These are phyloP conservation scores for Cephonodes hylas DNA, from an alignment of 2,888 invertebrate genomes.

Conservation along the genomic window DNA sequence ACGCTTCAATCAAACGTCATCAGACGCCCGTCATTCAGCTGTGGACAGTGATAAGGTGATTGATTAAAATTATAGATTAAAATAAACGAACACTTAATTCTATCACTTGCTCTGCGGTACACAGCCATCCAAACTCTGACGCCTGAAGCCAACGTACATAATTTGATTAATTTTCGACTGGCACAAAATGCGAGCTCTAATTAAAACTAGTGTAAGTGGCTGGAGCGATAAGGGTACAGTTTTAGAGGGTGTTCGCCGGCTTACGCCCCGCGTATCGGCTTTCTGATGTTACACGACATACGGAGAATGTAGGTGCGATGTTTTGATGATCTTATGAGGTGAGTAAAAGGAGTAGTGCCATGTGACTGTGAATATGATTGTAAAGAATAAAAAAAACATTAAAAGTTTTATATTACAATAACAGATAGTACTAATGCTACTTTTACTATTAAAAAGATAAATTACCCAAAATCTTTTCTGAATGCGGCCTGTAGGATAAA, in stretches of 20 bases:
- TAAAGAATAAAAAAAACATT: no score
- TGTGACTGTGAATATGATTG: no score
- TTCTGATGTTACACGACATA: constrained; percentile 24
- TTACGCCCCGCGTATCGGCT: constrained; percentile 45
- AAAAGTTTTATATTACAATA: no score
- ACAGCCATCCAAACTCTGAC: constrained; percentile 44
- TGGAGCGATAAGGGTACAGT: constrained; percentile 71
- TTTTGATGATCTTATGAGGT: not conserved
- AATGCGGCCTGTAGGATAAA: no score
- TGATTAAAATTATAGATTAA: not conserved
- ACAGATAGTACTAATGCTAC: no score
- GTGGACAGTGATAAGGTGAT: no score
- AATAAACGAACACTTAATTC: not conserved
- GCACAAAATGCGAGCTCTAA: constrained; percentile 73
- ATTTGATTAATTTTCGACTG: constrained; percentile 79
- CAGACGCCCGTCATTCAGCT: no score
- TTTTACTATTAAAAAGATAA: no score
- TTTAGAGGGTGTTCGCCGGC: constrained; percentile 42
- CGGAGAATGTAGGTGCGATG: constrained; percentile 28
- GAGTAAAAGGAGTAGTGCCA: no score
- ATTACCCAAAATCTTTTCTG: no score
- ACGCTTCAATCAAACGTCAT: no score
- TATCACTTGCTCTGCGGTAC: constrained; percentile 20
- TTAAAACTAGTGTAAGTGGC: constrained; percentile 80
- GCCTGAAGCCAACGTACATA: constrained; percentile 58